Percentiles rank a stretch among this genome's conserved stretches.
Evolutionary conservation across 2,888 invertebrate genomes (phyloP).

Genomic region (Willowsia nigromaculata): DNA sequence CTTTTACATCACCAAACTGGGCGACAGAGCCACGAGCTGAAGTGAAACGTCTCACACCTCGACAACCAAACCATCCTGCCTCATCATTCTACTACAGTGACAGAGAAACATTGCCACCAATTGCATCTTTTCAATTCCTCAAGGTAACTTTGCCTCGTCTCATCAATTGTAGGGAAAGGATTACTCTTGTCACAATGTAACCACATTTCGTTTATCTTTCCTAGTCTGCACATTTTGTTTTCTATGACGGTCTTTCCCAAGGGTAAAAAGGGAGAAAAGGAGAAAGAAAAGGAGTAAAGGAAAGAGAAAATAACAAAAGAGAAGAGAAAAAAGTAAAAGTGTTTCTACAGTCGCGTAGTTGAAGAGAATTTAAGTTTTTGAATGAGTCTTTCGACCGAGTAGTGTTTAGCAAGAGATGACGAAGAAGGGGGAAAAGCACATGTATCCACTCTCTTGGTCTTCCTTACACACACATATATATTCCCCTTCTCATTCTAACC

Average conservation of each 20-base stretch:
- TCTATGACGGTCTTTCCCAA: conserved; percentile 44
- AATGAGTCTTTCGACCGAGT: not conserved
- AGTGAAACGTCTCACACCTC: conserved; percentile 92
- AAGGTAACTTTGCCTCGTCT: conserved; percentile 84
- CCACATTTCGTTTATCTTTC: conserved; percentile 71
- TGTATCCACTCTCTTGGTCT: not conserved
- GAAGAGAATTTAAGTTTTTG: conserved; percentile 50
- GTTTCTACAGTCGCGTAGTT: not conserved
- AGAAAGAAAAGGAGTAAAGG: not conserved
- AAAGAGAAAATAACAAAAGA: conserved; percentile 18
- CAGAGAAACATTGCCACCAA: conserved; percentile 90
- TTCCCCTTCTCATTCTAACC: not conserved
- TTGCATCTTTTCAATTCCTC: conserved; percentile 94
- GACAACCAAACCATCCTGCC: conserved; percentile 94
- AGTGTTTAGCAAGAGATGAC: conserved; percentile 14
- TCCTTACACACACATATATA: not conserved
- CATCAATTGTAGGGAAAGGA: conserved; percentile 69
- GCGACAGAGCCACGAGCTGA: conserved; percentile 93
- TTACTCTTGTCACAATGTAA: conserved; percentile 70
- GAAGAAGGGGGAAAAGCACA: not conserved
- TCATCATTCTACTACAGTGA: conserved; percentile 97
- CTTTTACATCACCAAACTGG: conserved; percentile 91
- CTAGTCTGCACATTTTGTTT: conserved; percentile 54
- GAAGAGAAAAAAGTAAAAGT: conserved; percentile 4
- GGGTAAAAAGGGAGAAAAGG: conserved; percentile 6